These are phyloP conservation scores for Galaxias olidus DNA, from an alignment of 2,797 vertebrate species.

Conservation along the genomic window DNA sequence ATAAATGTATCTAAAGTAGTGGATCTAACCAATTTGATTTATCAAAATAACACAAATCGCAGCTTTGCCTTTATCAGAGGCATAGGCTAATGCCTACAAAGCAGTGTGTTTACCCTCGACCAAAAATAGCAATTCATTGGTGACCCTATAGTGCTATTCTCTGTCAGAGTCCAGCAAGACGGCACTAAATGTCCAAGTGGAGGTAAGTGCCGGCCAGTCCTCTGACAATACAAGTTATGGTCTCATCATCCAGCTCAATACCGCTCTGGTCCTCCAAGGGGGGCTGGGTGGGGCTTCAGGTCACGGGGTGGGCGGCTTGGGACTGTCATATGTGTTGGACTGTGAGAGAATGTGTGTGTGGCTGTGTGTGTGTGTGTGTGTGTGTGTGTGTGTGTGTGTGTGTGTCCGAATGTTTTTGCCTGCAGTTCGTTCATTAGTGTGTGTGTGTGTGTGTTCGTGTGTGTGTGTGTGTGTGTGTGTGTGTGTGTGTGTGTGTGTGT, in stretches of 20 bases:
- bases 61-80: conserved; percentile 55
- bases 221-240: conserved; percentile 86
- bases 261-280: conserved; percentile 74
- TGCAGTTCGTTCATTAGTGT: neutral
- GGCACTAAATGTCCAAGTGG: conserved; percentile 87
- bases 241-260: conserved; percentile 83
- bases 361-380: neutral
- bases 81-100: conserved; percentile 73
- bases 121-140: conserved; percentile 82
- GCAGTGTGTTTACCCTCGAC: conserved; percentile 75
- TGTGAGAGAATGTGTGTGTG: conserved; percentile 11
- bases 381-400: neutral
- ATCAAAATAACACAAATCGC: conserved; percentile 57
- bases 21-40: no score
- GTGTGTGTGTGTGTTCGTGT: conserved; percentile 12
- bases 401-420: neutral
- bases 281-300: conserved; percentile 66
- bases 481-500: no score
- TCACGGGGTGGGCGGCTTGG: conserved; percentile 26
- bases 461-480: conserved; percentile 19
- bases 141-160: conserved; percentile 87
- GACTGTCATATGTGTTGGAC: conserved; percentile 29
- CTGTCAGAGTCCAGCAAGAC: conserved; percentile 84
- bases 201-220: conserved; percentile 86
- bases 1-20: neutral